Conservation (phyloP, 2,113 vertebrate species). For the Salminus brasiliensis region DNA sequence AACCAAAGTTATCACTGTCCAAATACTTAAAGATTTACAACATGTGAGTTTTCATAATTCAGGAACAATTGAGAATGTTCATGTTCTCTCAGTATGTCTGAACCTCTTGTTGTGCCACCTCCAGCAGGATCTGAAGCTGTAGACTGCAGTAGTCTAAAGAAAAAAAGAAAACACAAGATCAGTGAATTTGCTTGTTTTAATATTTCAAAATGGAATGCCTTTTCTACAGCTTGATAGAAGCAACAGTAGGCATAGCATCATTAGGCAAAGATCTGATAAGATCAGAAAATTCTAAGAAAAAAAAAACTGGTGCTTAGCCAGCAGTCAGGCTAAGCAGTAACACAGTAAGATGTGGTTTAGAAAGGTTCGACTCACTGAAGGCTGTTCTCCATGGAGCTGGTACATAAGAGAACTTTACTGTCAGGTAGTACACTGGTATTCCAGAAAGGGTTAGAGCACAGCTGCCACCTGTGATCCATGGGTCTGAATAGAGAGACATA, state of each 20-base stretch:
- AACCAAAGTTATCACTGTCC: neutral
- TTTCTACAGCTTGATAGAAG: too few species aligned
- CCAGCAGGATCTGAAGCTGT: constrained; percentile 75
- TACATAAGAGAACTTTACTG: constrained; percentile 59
- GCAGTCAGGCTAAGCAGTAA: too few species aligned
- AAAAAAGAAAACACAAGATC: neutral
- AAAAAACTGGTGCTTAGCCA: too few species aligned
- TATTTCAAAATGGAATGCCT: neutral
- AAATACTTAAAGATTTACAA: neutral
- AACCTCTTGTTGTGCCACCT: constrained; percentile 75
- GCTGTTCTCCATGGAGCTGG: constrained; percentile 58
- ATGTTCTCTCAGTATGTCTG: constrained; percentile 68
- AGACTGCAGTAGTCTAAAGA: constrained; percentile 66
- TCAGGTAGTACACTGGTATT: constrained; percentile 88
- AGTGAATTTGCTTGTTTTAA: neutral
- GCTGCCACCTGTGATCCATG: constrained; percentile 88
- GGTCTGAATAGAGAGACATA: constrained; percentile 93
- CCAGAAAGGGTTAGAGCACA: constrained; percentile 89
- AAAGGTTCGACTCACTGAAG: constrained; percentile 67
- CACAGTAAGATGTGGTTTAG: neutral
- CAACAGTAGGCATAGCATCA: neutral
- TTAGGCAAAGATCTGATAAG: too few species aligned
- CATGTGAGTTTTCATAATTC: neutral
- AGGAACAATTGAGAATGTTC: neutral
- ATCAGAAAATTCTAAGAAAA: too few species aligned